phyloP scores from a whole-genome alignment of 2,888 invertebrate species.

The Gonocerus acuteangulatus region DNA sequence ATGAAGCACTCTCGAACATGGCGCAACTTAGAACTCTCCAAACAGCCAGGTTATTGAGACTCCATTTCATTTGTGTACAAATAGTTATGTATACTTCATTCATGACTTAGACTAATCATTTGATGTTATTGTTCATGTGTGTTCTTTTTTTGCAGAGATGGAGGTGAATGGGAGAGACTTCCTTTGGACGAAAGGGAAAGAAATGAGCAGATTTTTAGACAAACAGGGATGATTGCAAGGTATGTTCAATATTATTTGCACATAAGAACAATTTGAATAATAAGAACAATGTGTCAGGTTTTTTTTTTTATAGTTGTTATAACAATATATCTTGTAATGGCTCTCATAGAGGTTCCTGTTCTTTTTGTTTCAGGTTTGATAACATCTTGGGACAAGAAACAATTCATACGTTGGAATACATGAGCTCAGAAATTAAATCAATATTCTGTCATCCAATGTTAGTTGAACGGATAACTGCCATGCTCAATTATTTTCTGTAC shows the following conservation, averaged over 20 bases:
- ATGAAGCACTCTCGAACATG: constrained; percentile 85
- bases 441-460: constrained; percentile 87
- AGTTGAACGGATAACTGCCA: constrained; percentile 85
- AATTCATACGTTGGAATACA: constrained; percentile 68
- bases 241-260: no score
- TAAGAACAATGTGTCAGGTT: no score
- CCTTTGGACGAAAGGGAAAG: constrained; percentile 65
- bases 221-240: constrained; percentile 73
- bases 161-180: constrained; percentile 65
- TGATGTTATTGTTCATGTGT: no score
- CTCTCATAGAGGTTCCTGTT: no score
- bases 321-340: no score
- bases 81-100: no score
- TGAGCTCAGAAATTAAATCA: constrained; percentile 66
- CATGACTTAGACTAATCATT: no score
- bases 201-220: constrained; percentile 62
- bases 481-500: constrained; percentile 89
- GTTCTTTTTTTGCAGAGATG: constrained; percentile 49
- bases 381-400: constrained; percentile 88
- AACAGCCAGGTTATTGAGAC: constrained; percentile 56
- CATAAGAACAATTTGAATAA: no score
- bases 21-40: constrained; percentile 77
- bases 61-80: neutral
- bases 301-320: no score
- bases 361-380: constrained; percentile 55